Evolutionary conservation across 1,140 invertebrate species (phyloP).

Genomic region (Diorhabda carinulata): DNA sequence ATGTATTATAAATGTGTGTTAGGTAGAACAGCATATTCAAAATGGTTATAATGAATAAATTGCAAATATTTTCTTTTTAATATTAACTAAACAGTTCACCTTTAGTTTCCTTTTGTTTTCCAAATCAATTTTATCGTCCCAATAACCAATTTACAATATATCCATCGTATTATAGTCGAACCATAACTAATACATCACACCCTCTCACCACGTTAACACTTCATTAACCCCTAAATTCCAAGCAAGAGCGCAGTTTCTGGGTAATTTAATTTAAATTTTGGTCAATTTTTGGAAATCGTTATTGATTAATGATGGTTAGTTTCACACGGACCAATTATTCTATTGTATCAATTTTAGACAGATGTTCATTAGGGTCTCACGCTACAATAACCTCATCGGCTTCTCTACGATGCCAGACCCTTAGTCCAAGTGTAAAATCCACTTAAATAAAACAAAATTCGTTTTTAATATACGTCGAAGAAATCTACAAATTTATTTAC

Average conservation of each 20-base stretch:
- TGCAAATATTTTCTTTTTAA: too few relatives aligned
- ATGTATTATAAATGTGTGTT: too few relatives aligned
- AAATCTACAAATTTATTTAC: neutral
- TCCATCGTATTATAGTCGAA: neutral
- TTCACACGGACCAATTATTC: slow-evolving; percentile 39
- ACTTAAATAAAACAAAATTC: neutral
- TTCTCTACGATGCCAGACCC: too few relatives aligned
- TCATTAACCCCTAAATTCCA: slow-evolving; percentile 20
- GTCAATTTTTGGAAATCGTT: slow-evolving; percentile 32
- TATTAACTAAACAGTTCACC: too few relatives aligned
- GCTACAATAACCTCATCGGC: neutral
- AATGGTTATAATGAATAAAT: too few relatives aligned
- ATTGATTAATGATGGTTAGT: slow-evolving; percentile 38
- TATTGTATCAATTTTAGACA: slow-evolving; percentile 32
- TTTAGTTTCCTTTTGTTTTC: too few relatives aligned
- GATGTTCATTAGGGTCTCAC: slow-evolving; percentile 35
- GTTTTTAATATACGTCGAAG: neutral
- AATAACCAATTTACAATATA: too few relatives aligned
- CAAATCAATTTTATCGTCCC: too few relatives aligned
- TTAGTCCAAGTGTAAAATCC: too few relatives aligned
- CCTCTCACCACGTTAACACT: slow-evolving; percentile 11
- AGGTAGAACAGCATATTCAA: too few relatives aligned
- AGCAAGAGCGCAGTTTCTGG: slow-evolving; percentile 4
- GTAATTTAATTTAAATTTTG: slow-evolving; percentile 31
- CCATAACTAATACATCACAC: slow-evolving; percentile 8